These are phyloP conservation scores for Cheilinus undulatus DNA, from an alignment of 2,113 vertebrate genomes.

Conservation along the genomic window DNA sequence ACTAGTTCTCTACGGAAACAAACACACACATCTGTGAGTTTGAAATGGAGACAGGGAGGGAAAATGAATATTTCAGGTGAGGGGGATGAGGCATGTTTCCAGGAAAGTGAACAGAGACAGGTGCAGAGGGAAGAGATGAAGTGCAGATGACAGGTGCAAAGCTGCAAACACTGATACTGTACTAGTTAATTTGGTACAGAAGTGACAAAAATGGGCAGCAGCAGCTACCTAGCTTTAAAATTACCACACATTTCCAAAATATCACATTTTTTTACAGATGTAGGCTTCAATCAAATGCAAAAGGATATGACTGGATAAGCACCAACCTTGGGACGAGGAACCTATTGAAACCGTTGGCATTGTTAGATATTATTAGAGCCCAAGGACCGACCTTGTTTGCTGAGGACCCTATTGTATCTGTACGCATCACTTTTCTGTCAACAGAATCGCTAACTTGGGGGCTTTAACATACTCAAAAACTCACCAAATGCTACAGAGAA, in stretches of 20 bases:
- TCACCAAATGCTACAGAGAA: no score
- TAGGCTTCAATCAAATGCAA: background rate
- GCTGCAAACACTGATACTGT: background rate
- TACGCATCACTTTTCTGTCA: no score
- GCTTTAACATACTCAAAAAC: no score
- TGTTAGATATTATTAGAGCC: no score
- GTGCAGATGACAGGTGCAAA: constrained; percentile 4
- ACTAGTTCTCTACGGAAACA: constrained; percentile 62
- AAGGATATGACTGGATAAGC: no score
- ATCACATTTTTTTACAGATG: background rate
- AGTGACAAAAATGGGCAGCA: background rate
- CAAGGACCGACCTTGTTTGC: no score
- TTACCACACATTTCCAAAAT: background rate
- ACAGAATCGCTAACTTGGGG: no score
- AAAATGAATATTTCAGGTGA: constrained; percentile 69
- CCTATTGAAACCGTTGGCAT: no score
- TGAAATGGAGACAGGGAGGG: constrained; percentile 56
- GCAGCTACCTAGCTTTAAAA: no score
- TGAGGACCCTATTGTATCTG: no score
- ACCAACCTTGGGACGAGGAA: no score
- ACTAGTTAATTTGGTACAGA: constrained; percentile 8
- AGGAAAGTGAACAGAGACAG: constrained; percentile 58
- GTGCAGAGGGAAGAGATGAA: constrained; percentile 32
- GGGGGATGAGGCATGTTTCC: constrained; percentile 60
- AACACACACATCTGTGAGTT: constrained; percentile 49